Evolutionary conservation across 1,140 invertebrate species (phyloP).

Genomic region (Alviniconcha marisindica): DNA sequence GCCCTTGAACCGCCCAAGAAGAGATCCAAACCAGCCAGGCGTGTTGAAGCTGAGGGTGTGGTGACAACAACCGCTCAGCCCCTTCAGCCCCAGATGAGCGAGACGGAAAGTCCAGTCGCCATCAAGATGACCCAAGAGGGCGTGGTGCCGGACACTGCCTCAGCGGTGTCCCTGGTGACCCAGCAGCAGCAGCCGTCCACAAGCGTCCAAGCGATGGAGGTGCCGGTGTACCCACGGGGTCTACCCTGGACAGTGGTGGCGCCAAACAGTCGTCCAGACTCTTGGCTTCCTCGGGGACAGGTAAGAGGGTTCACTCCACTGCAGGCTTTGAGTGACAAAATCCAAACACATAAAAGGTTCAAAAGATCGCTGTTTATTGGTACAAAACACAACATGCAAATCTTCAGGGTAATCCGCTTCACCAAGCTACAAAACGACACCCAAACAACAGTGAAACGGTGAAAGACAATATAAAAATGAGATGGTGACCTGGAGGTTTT

Average conservation of each 20-base stretch:
- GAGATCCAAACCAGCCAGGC: slow-evolving; percentile 26
- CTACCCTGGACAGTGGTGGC: slow-evolving; percentile 22
- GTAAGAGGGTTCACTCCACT: no score
- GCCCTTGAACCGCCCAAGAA: slow-evolving; percentile 13
- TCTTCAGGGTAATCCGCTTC: no score
- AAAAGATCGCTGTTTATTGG: no score
- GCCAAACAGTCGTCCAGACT: not conserved
- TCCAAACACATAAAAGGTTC: no score
- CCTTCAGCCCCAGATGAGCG: not conserved
- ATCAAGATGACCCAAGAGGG: no score
- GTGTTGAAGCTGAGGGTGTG: not conserved
- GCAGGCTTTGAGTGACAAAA: no score
- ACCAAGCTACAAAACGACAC: no score
- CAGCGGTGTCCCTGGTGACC: not conserved
- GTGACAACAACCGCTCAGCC: not conserved
- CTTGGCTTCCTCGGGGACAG: not conserved
- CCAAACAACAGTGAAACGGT: no score
- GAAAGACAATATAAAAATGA: no score
- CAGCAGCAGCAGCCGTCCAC: not conserved
- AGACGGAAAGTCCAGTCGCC: not conserved
- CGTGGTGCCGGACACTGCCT: not conserved
- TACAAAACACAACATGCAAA: no score
- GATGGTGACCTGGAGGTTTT: no score
- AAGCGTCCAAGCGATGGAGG: not conserved
- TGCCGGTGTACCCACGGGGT: not conserved